phyloP scores from a whole-genome alignment of 2,113 vertebrate species.

The Cyanocitta stelleri region DNA sequence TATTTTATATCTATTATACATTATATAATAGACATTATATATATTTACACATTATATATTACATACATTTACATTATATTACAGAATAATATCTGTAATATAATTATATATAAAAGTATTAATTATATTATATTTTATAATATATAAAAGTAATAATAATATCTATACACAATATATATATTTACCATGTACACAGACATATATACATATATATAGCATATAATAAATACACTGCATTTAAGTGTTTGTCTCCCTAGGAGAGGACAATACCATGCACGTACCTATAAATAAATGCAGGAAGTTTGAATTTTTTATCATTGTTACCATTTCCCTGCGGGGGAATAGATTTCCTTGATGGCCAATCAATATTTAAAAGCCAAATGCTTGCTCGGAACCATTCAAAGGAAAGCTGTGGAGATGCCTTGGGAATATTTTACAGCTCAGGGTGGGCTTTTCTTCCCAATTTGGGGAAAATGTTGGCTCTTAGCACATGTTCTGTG shows the following conservation, averaged over 20 bases:
- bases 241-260: background rate
- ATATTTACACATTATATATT: too few relatives aligned
- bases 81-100: background rate
- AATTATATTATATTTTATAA: too few relatives aligned
- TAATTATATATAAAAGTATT: too few relatives aligned
- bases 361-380: background rate
- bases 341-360: background rate
- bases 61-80: background rate
- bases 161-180: background rate
- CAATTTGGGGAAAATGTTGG: background rate
- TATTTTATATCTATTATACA: background rate
- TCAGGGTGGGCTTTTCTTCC: background rate
- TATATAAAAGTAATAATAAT: too few relatives aligned
- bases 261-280: background rate
- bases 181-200: background rate
- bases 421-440: background rate
- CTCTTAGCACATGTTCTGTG: background rate
- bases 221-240: background rate
- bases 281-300: background rate
- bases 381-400: background rate
- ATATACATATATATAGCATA: background rate
- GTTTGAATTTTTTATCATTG: background rate
- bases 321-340: background rate
- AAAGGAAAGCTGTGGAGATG: background rate
- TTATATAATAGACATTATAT: background rate